Conservation (phyloP, 2,113 vertebrate genomes). For the Bolborhynchus lineola region DNA sequence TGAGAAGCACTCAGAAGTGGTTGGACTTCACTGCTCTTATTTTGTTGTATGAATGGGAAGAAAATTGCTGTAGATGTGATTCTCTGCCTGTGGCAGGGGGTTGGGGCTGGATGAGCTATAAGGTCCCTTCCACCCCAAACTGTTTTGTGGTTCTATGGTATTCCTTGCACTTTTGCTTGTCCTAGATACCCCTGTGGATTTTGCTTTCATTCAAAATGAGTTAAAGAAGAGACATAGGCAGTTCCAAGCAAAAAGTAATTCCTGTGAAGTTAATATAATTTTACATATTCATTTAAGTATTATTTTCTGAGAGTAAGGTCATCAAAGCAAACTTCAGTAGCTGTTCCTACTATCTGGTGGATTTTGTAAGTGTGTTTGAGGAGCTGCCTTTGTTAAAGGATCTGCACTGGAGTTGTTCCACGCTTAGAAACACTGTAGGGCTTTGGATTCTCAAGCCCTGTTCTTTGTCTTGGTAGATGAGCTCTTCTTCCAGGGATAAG, state of each 20-base stretch:
- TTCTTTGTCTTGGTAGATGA: not conserved
- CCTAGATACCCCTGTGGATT: not conserved
- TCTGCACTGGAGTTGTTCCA: not conserved
- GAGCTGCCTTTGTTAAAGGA: not conserved
- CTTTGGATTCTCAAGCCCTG: not conserved
- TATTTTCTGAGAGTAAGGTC: not conserved
- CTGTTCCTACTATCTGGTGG: not conserved
- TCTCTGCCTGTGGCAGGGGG: not conserved
- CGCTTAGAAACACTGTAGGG: not conserved
- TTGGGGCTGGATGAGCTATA: not conserved
- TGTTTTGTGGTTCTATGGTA: not conserved
- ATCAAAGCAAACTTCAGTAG: not conserved
- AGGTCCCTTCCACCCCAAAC: not conserved
- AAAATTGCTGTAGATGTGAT: not conserved
- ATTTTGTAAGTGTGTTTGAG: not conserved
- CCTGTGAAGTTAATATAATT: not conserved
- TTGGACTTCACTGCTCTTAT: not conserved
- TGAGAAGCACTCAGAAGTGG: not conserved
- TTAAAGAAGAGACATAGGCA: not conserved
- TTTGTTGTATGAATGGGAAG: not conserved
- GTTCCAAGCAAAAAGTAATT: not conserved
- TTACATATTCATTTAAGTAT: not conserved
- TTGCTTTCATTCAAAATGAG: not conserved
- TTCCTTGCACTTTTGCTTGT: not conserved
- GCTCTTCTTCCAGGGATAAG: not conserved